Conservation (phyloP, 2,888 invertebrate genomes). For the Branchellion lobata region DNA sequence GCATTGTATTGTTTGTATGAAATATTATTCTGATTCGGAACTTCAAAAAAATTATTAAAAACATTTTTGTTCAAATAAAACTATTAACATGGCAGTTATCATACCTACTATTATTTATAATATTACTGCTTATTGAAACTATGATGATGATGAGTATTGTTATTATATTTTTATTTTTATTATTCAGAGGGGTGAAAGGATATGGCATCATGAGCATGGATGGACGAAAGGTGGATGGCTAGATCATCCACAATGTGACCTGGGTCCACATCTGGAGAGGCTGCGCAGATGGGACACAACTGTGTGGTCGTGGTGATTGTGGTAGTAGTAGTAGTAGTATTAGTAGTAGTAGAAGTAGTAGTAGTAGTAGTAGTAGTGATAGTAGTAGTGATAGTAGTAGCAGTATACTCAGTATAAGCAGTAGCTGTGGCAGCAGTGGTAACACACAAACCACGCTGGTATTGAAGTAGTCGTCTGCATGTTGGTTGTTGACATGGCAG, state of each 20-base stretch:
- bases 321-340: neutral
- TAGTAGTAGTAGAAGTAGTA: no score
- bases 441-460: conserved; percentile 76
- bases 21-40: no score
- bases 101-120: no score
- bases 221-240: conserved; percentile 88
- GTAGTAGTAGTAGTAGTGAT: neutral
- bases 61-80: no score
- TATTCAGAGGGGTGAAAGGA: no score
- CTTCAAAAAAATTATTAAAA: no score
- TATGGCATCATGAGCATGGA: conserved; percentile 82
- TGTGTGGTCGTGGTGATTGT: conserved; percentile 60
- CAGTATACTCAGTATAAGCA: neutral
- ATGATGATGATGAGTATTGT: no score
- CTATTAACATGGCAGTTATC: no score
- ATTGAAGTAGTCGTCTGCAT: conserved; percentile 79
- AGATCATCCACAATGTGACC: conserved; percentile 97
- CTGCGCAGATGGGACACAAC: conserved; percentile 96
- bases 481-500: conserved; percentile 73
- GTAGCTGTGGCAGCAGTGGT: neutral
- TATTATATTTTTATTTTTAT: no score
- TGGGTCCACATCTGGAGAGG: conserved; percentile 92
- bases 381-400: neutral
- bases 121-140: no score
- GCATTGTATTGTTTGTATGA: no score